Conservation (phyloP, 2,113 vertebrate species). For the Corythaeola cristata region DNA sequence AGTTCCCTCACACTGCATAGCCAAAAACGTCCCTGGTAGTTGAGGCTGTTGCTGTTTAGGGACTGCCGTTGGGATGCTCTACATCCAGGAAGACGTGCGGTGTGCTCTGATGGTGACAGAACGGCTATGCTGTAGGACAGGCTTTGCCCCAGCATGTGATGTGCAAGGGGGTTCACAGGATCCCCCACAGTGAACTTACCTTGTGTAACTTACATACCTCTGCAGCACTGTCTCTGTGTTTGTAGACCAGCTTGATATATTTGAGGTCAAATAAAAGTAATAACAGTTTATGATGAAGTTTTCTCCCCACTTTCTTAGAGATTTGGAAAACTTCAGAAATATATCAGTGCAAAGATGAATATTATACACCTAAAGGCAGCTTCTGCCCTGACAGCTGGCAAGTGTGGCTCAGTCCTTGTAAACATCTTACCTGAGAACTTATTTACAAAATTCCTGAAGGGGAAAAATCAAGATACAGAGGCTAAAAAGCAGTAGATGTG, state of each 20-base stretch:
- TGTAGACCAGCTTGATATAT: not conserved
- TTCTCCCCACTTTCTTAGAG: not conserved
- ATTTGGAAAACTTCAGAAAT: not conserved
- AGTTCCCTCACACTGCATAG: not conserved
- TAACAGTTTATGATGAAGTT: not conserved
- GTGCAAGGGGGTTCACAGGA: accelerated
- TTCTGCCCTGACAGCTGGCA: not conserved
- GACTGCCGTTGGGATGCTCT: not conserved
- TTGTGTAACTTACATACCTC: not conserved
- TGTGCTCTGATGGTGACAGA: not conserved
- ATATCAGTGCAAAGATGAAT: not conserved
- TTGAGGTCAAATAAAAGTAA: not conserved
- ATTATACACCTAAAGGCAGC: not conserved
- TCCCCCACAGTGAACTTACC: not conserved
- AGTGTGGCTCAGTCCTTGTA: not conserved
- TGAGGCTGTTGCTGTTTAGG: not conserved
- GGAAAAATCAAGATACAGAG: accelerated
- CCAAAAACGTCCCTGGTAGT: not conserved
- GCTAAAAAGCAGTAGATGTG: not conserved
- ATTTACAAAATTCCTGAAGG: not conserved
- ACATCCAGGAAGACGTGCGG: not conserved
- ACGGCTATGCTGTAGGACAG: not conserved
- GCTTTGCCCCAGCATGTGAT: not conserved
- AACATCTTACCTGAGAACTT: not conserved
- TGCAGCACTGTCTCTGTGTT: not conserved